These are phyloP conservation scores for Leptoclinus maculatus DNA, from an alignment of 2,797 vertebrate genomes.

Conservation along the genomic window DNA sequence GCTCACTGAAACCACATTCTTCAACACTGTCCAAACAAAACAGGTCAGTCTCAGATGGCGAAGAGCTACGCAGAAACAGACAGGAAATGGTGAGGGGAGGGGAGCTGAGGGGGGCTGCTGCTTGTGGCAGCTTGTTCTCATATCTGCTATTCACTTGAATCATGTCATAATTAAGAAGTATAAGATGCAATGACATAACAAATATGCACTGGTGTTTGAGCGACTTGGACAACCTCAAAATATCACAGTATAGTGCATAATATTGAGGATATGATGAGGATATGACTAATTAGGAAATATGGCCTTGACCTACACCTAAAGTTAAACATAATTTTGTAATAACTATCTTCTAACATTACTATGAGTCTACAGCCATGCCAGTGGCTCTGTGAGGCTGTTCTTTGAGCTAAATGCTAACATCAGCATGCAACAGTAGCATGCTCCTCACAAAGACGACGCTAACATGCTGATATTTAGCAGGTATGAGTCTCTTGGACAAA, in stretches of 20 bases:
- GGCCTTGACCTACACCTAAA: not conserved
- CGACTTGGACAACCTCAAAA: conserved; percentile 24
- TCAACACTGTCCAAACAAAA: conserved; percentile 80
- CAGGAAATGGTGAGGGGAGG: conserved; percentile 77
- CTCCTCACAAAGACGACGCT: not conserved
- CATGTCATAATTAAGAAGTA: conserved; percentile 16
- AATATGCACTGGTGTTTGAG: conserved; percentile 13
- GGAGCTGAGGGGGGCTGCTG: not conserved
- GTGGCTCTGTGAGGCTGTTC: not conserved
- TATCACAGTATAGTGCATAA: not conserved
- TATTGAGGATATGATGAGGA: not conserved
- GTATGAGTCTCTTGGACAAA: not conserved
- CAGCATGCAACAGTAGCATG: not conserved
- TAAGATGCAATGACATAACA: conserved; percentile 30
- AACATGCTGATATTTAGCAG: not conserved
- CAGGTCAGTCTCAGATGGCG: conserved; percentile 72
- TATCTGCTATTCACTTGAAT: conserved; percentile 44
- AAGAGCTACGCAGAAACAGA: conserved; percentile 70
- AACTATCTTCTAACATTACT: not conserved
- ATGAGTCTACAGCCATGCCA: not conserved
- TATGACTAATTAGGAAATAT: not conserved
- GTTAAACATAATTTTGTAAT: not conserved
- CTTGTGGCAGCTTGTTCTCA: conserved; percentile 51
- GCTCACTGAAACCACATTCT: conserved; percentile 76
- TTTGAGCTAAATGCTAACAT: not conserved